These are phyloP conservation scores for Calonectris borealis DNA, from an alignment of 2,113 vertebrate genomes.

Conservation along the genomic window DNA sequence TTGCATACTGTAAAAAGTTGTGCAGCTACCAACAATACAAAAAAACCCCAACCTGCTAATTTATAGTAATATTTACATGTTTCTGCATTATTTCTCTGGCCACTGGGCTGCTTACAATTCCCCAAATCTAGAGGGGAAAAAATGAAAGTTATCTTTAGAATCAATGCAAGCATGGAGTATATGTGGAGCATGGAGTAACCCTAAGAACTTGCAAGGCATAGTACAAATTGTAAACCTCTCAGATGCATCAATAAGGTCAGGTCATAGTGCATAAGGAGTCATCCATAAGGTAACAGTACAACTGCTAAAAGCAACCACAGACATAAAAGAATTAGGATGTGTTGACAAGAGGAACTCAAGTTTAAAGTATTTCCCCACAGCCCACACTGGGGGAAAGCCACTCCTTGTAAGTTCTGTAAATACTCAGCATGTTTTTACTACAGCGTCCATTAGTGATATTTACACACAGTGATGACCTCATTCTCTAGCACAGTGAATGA, in stretches of 20 bases:
- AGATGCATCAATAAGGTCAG: neutral
- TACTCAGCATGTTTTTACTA: neutral
- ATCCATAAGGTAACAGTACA: neutral
- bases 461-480: constrained; percentile 31
- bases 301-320: neutral
- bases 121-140: neutral
- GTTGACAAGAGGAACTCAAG: constrained; percentile 25
- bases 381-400: neutral
- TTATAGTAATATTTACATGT: neutral
- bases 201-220: neutral
- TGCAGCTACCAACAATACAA: neutral
- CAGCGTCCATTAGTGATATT: neutral
- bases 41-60: neutral
- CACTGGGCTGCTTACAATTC: neutral
- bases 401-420: neutral
- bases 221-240: neutral
- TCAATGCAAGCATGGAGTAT: neutral
- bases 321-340: neutral
- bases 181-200: rapidly evolving
- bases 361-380: constrained; percentile 1
- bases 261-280: neutral
- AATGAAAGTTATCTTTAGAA: neutral
- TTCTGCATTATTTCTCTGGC: neutral
- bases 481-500: constrained; percentile 19
- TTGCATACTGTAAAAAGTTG: neutral